Percentiles rank a stretch among this genome's conserved stretches.
These are phyloP conservation scores for Andrena bicolor DNA, from an alignment of 2,888 invertebrate species.

Conservation along the genomic window DNA sequence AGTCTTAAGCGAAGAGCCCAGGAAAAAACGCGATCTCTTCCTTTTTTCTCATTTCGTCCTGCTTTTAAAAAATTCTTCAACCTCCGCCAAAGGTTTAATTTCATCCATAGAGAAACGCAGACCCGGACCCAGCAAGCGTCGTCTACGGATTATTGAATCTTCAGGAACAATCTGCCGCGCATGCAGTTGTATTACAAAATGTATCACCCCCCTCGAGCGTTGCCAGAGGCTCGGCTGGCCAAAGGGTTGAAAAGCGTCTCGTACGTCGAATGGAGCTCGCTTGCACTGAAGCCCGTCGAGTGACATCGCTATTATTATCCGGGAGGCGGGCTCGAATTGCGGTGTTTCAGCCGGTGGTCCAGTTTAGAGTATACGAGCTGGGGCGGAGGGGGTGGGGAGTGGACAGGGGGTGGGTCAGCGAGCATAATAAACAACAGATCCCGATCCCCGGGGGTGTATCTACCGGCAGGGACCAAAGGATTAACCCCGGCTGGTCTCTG, in stretches of 20 bases:
- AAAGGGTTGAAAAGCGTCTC: slow-evolving; percentile 1
- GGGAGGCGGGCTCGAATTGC: slow-evolving; percentile 19
- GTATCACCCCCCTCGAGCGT: background rate
- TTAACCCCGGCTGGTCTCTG: slow-evolving; percentile 16
- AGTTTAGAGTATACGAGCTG: background rate
- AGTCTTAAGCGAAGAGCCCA: too few species aligned
- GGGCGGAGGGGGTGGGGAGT: background rate
- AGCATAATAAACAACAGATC: slow-evolving; percentile 47
- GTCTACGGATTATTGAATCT: too few species aligned
- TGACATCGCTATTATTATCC: slow-evolving; percentile 35
- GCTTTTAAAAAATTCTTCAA: too few species aligned
- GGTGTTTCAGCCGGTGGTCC: slow-evolving; percentile 8
- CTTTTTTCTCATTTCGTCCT: too few species aligned
- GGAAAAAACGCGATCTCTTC: too few species aligned
- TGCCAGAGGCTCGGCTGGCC: background rate
- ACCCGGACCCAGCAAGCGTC: too few species aligned
- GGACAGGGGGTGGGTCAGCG: background rate
- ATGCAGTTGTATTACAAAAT: slow-evolving; percentile 6
- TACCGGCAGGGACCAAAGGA: slow-evolving; percentile 3
- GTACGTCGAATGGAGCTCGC: slow-evolving; percentile 12
- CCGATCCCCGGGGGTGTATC: slow-evolving; percentile 25
- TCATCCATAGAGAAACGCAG: too few species aligned
- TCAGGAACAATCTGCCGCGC: background rate
- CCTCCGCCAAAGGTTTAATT: too few species aligned
- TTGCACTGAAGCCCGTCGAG: background rate